These are phyloP conservation scores for Diabrotica virgifera DNA, from an alignment of 1,140 invertebrate species.

Conservation along the genomic window DNA sequence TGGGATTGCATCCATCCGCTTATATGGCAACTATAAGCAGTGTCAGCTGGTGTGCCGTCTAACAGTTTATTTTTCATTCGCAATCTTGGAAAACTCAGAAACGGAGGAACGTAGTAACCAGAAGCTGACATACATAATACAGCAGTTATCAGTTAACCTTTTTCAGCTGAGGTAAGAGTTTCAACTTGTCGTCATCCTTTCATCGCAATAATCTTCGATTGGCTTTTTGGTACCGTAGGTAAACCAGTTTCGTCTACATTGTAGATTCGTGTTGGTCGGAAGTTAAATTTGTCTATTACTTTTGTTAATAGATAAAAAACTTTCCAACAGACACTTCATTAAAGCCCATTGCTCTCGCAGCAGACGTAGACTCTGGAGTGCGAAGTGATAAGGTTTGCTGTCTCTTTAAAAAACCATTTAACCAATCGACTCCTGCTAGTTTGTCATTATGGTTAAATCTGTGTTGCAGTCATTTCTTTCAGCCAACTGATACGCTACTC, in stretches of 20 bases:
- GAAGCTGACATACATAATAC: slow-evolving; percentile 21
- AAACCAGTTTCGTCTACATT: slow-evolving; percentile 28
- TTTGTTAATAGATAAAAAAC: too few species aligned
- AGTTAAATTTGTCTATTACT: slow-evolving; percentile 31
- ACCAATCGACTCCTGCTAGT: too few species aligned
- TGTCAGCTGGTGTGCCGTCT: slow-evolving; percentile 27
- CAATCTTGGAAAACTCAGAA: slow-evolving; percentile 36
- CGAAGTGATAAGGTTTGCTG: too few species aligned
- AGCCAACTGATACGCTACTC: too few species aligned
- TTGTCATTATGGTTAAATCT: too few species aligned
- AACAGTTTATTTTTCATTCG: slow-evolving; percentile 30
- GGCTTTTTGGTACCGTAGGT: slow-evolving; percentile 45
- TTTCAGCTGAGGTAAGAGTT: slow-evolving; percentile 42
- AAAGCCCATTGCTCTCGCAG: too few species aligned
- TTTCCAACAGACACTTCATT: too few species aligned
- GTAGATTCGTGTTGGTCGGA: slow-evolving; percentile 39
- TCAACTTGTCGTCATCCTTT: slow-evolving; percentile 50
- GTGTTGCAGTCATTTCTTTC: too few species aligned
- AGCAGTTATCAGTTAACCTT: slow-evolving; percentile 10
- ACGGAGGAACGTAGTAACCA: slow-evolving; percentile 36
- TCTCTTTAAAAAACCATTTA: too few species aligned
- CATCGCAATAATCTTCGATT: slow-evolving; percentile 47
- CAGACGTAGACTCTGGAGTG: too few species aligned
- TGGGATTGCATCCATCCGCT: slow-evolving; percentile 11
- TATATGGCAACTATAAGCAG: slow-evolving; percentile 31